These are phyloP conservation scores for Ernsta delagoae DNA, from an alignment of 2,888 invertebrate genomes.

Conservation along the genomic window DNA sequence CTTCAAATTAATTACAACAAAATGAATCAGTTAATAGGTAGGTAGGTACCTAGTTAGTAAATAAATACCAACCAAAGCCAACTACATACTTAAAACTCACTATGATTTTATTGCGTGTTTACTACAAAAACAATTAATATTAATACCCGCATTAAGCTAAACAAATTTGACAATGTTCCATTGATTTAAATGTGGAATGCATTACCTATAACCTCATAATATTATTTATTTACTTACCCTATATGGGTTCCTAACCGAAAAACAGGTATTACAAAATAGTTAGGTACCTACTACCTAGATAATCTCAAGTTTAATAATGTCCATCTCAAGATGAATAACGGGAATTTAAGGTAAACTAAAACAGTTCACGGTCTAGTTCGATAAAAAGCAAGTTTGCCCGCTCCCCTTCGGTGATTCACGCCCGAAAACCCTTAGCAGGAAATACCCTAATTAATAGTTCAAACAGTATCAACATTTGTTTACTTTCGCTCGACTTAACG, in stretches of 20 bases:
- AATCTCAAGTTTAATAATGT: too few relatives aligned
- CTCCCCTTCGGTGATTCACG: conserved; percentile 31
- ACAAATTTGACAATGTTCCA: not conserved
- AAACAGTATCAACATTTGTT: conserved; percentile 32
- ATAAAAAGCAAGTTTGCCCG: not conserved
- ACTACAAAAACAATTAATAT: not conserved
- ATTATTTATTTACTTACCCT: not conserved
- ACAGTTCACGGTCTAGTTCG: not conserved
- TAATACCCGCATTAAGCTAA: not conserved
- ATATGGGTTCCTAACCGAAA: too few relatives aligned
- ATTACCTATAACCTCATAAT: not conserved
- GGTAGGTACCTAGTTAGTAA: too few relatives aligned
- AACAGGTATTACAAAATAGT: too few relatives aligned
- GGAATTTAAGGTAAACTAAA: not conserved
- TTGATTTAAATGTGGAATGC: not conserved
- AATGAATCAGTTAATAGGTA: too few relatives aligned
- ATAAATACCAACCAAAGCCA: not conserved
- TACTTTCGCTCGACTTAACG: conserved; percentile 15
- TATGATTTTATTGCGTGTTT: not conserved
- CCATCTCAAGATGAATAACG: not conserved
- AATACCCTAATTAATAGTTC: conserved; percentile 37
- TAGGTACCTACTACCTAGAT: too few relatives aligned
- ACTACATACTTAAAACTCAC: not conserved
- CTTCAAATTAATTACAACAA: too few relatives aligned
- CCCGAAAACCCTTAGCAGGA: conserved; percentile 31